Evolutionary conservation across 2,113 vertebrate genomes (phyloP).

Genomic region (Phrynosoma platyrhinos): DNA sequence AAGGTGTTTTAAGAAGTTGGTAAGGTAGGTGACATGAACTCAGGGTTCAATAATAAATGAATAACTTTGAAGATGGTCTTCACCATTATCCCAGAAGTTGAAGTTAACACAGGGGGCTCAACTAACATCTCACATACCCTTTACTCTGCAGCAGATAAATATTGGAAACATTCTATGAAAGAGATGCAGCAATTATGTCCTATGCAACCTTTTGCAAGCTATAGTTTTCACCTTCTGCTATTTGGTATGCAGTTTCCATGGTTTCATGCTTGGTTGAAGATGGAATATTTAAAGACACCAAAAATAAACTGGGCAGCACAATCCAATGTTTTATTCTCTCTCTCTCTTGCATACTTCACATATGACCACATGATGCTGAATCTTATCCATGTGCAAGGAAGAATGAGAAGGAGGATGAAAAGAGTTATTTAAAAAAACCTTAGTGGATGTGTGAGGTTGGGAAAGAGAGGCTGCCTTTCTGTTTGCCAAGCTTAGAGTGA

Average conservation of each 20-base stretch:
- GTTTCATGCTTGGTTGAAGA: conserved; percentile 67
- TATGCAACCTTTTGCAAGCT: conserved; percentile 60
- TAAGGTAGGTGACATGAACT: background rate
- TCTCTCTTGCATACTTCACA: conserved; percentile 10
- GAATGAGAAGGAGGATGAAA: background rate
- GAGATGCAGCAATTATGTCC: conserved; percentile 44
- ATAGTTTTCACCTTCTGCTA: conserved; percentile 60
- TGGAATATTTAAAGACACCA: conserved; percentile 39
- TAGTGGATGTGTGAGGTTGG: background rate
- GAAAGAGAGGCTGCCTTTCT: background rate
- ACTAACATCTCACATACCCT: background rate
- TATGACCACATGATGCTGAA: conserved; percentile 1
- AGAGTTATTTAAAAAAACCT: conserved; percentile 1
- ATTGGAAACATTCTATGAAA: conserved; percentile 40
- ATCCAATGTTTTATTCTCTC: conserved; percentile 13
- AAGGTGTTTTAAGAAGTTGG: background rate
- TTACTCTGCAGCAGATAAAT: background rate
- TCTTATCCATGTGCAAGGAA: conserved; percentile 7
- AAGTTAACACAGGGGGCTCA: no score
- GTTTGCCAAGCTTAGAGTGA: background rate
- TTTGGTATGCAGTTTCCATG: conserved; percentile 67
- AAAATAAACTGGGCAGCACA: conserved; percentile 47
- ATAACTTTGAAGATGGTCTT: no score
- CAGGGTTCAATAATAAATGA: background rate
- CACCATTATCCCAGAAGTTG: no score